A percentile compares a stretch with the other conserved stretches of the same genome.
These are phyloP conservation scores for Lacerta viridis DNA, from an alignment of 2,797 vertebrate species.

Conservation along the genomic window DNA sequence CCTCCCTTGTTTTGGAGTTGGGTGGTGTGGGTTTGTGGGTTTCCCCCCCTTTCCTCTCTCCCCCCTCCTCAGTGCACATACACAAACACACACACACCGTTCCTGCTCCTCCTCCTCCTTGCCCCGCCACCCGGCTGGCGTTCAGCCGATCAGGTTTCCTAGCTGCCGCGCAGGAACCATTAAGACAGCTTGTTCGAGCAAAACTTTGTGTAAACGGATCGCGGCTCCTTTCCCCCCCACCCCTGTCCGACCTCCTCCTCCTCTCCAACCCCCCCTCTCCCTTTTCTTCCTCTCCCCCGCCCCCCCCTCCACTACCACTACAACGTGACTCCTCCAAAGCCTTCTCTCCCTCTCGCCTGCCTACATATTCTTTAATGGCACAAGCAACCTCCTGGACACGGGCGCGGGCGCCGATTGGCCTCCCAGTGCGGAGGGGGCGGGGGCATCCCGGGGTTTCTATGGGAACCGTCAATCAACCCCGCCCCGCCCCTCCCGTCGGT, in stretches of 20 bases:
- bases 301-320: slow-evolving; percentile 59
- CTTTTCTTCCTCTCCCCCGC: background rate
- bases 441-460: slow-evolving; percentile 80
- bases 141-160: slow-evolving; percentile 96
- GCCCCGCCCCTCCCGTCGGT: slow-evolving; percentile 50
- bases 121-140: slow-evolving; percentile 87
- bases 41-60: slow-evolving; percentile 64
- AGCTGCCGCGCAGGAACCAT: slow-evolving; percentile 95
- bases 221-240: slow-evolving; percentile 42
- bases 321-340: slow-evolving; percentile 87
- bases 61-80: background rate
- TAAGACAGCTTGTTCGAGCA: slow-evolving; percentile 89
- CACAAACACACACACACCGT: background rate
- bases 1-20: slow-evolving; percentile 15
- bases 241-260: too few species aligned
- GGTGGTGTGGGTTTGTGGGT: slow-evolving; percentile 46
- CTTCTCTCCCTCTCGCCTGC: slow-evolving; percentile 79
- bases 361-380: slow-evolving; percentile 88
- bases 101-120: slow-evolving; percentile 55
- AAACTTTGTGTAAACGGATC: slow-evolving; percentile 91
- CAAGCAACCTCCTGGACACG: slow-evolving; percentile 78
- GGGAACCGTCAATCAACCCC: slow-evolving; percentile 87
- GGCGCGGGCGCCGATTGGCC: slow-evolving; percentile 88
- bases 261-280: fast-evolving
- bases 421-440: slow-evolving; percentile 86